Percentiles rank a stretch among this genome's conserved stretches.
Evolutionary conservation across 2,888 invertebrate genomes (phyloP).

Genomic region (Antheraea yamamai): DNA sequence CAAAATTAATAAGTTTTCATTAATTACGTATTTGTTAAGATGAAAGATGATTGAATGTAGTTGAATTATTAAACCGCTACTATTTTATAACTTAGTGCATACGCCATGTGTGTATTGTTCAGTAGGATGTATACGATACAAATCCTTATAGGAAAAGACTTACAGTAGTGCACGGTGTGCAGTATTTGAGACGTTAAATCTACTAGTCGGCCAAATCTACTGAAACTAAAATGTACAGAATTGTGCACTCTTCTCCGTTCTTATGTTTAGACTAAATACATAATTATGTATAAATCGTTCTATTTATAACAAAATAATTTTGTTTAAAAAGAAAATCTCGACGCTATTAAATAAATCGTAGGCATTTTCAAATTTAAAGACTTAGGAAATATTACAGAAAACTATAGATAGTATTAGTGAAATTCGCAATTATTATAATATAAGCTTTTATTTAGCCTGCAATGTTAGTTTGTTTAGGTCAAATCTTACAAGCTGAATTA

Average conservation of each 20-base stretch:
- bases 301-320: no score
- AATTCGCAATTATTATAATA: neutral
- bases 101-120: conserved; percentile 48
- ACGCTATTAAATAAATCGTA: no score
- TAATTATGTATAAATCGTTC: neutral
- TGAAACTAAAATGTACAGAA: conserved; percentile 48
- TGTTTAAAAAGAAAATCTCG: no score
- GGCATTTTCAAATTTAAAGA: neutral
- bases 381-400: neutral
- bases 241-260: conserved; percentile 24
- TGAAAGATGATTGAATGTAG: neutral
- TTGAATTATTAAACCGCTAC: conserved; percentile 24
- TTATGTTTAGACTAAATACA: neutral
- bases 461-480: no score
- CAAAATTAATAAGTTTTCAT: no score
- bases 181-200: conserved; percentile 43
- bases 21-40: no score
- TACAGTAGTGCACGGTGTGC: conserved; percentile 60
- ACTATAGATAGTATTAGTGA: neutral
- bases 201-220: conserved; percentile 52
- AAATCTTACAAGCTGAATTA: no score
- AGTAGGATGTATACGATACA: conserved; percentile 54
- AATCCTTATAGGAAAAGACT: conserved; percentile 57
- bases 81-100: conserved; percentile 25
- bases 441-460: no score